These are phyloP conservation scores for Corydoras sp. DNA, from an alignment of 2,113 vertebrate species.

Conservation along the genomic window DNA sequence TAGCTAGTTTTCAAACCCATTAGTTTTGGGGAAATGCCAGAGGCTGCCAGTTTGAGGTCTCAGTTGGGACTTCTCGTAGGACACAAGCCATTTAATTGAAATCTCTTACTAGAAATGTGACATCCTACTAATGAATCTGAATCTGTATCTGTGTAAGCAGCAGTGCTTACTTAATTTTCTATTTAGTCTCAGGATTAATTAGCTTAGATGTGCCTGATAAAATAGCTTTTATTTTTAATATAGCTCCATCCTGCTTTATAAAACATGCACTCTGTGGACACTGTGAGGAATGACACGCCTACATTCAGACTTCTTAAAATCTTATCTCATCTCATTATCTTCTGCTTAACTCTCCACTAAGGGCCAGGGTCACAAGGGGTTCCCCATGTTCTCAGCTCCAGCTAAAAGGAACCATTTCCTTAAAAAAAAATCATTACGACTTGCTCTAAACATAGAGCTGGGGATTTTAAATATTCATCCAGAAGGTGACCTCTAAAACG, in stretches of 20 bases:
- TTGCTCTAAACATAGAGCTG: slow-evolving; percentile 6
- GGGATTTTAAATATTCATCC: slow-evolving; percentile 12
- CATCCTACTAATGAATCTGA: not conserved
- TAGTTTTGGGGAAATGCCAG: not conserved
- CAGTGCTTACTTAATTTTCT: too few relatives aligned
- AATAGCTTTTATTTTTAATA: too few relatives aligned
- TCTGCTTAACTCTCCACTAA: too few relatives aligned
- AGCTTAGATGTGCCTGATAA: too few relatives aligned
- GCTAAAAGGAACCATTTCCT: slow-evolving; percentile 1
- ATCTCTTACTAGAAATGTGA: not conserved
- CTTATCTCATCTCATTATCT: too few relatives aligned
- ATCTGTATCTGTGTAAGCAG: too few relatives aligned
- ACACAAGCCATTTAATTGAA: not conserved
- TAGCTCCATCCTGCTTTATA: too few relatives aligned
- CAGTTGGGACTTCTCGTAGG: not conserved
- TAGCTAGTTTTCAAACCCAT: not conserved
- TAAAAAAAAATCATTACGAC: not conserved
- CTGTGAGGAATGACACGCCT: too few relatives aligned
- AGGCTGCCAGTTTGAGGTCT: slow-evolving; percentile 2
- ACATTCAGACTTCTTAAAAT: too few relatives aligned
- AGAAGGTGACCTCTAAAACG: slow-evolving; percentile 7
- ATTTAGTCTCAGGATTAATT: too few relatives aligned
- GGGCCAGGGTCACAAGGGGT: too few relatives aligned
- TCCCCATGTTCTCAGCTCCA: not conserved
- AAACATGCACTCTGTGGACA: too few relatives aligned